Base-by-base conservation (phyloP, 2,888 invertebrate genomes). In the Homarus gammarus region DNA sequence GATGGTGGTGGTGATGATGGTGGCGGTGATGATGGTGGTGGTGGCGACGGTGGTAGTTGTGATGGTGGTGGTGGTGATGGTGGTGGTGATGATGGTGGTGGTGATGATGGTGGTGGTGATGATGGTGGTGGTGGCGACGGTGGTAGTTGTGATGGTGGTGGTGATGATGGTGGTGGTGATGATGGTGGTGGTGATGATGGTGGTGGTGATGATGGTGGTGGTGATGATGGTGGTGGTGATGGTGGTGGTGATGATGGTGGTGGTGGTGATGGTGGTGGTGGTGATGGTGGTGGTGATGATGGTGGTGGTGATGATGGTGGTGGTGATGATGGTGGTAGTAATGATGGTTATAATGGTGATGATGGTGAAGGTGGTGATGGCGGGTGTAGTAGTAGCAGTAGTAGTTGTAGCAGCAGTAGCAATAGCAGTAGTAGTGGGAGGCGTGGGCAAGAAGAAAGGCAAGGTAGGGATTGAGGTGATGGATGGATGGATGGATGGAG, bases 251-350 rank as follows among this genome's bases (percentile, higher is more conserved):
- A 10, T 61, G 22, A 12, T 27, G 33, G 12, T 70, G 27, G 12
- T 31, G 15, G 27, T n/a, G 15, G n/a, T 27, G 70, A 3, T 12
- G 72, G 36, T 27, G 72, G 15, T 72, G 36, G 22, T 72, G 36
- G 72, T 72, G 10, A 36, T 33, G 36, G 72, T 72, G 33, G 22
- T 72, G 70, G 27, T 70, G 70, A 70, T 70, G 27, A 18, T 70
- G 70, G 12, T 70, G 8, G 33, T 12, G 72, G 72, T 36, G 2
- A 6, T 72, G 22, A 70, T 8, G n/a, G 12, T 1, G 1, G 15
- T 10, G 1, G 1, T 68, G 2, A 15, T 5, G 10, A 33, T 38
- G 33, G 5, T 72, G 72, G 31, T 33, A 1, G 33, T 72, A 33
- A 12, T 0, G 33, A 72, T 33, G 5, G 38, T 72, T 5, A 1